Evolutionary conservation across 2,888 invertebrate species (phyloP), one percentile per base, ranked within the genome.

Genomic region (Monochamus alternatus): DNA sequence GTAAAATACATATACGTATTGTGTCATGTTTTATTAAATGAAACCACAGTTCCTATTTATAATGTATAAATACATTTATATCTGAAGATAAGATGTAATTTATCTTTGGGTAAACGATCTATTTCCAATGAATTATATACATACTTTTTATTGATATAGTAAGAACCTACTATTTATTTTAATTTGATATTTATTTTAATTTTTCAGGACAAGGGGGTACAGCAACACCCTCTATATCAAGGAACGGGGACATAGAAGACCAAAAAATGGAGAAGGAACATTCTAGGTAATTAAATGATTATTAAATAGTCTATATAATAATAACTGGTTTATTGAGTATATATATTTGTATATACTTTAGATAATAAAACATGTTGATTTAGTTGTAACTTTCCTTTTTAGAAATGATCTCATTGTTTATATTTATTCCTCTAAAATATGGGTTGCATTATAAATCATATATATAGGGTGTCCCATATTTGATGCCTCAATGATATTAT

Each of bases 201-300:
- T 30, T 69, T 71, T 63, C 10, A 71, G 71, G 63, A 52, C 71
- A 71, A 32, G 62, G 51, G 38, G 38, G 22, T 47, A 69, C 60
- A 60, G 69, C 51, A 43, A 8, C 44, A 38, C 32, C 71, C 2
- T 63, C 47, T 38, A 52, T 68, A 62, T 71, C 55, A 10, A 38
- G 69, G 5, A 63, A 4, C 10, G 32, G 52, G 10, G 47, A 32
- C 43, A n/a, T 65, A 66, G 38, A 52, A 30, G 66, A 64, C 58
- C 43, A 67, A 71, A 58, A 73, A 71, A 73, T 70, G 65, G 66
- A 62, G 22, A 58, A 12, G 10, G 73, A 69, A 60, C 52, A 76
- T 62, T 69, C 73, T 67, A 69, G 69, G 73, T 69, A 69, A 60
- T 58, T 22, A 38, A 38, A 38, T 38, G 38, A 38, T 38, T 38